Base-by-base conservation (phyloP, 2,797 vertebrate genomes). In the Salarias fasciatus region DNA sequence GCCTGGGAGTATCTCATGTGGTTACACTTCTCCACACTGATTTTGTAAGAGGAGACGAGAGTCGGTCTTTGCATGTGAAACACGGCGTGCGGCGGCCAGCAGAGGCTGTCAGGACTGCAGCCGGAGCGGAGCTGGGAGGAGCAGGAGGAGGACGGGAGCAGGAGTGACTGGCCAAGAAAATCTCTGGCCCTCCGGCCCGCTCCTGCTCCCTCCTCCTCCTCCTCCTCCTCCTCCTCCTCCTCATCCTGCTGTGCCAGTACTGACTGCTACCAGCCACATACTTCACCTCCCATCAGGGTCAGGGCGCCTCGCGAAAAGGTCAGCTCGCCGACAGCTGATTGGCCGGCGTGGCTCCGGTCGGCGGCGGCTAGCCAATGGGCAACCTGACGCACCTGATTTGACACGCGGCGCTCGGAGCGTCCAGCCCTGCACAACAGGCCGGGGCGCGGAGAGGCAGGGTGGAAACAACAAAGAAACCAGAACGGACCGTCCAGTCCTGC, bases 181-280 rank as follows among this genome's bases (percentile, higher is more conserved):
- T 92, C 93, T 90, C 89, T 92, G 85, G 85, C 91, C 91, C 90
- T 92, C 84, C 86, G 92, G 93, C 93, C 69, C 85, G 88, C 90
- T 94, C 92, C 92, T 93, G 93, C 69, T 63, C 9, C 9, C 33
- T 35, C 33, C 33, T 35, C 89, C 79, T 88, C 81, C 72, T 81
- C 85, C 84, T 91, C 81, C 84, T 56, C 64, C 56, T 61, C 67
- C 37, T 61, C 58, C 58, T 74, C 58, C 59, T 74, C 72, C 52
- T 78, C 73, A 1, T 78, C 85, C 84, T 56, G 65, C 85, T 85
- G 88, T 84, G 88, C 87, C 84, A 89, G 87, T 88, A 83, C 89
- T 92, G 93, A 93, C 92, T 92, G 93, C 86, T 92, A 95, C 94
- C 95, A 94, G 94, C 91, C 92, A 94, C 93, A 87, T 90, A 95